Conservation (phyloP, 53 echinoderm and acorn worm species). For the Stichopus horrens region DNA sequence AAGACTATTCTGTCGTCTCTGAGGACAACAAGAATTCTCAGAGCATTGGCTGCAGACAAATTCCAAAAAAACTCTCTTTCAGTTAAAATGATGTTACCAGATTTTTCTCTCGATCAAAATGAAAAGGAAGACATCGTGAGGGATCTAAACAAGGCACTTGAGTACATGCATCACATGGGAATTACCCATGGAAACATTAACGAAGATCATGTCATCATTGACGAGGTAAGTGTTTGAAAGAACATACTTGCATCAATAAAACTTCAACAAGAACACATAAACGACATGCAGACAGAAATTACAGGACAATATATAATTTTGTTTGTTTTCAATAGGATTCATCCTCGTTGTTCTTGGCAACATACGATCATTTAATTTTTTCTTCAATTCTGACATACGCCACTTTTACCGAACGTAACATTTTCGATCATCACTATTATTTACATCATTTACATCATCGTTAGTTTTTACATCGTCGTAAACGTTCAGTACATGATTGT, state of each 20-base stretch:
- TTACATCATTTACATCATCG: too few species aligned
- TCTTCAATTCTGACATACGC: background rate
- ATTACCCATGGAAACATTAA: slow-evolving; percentile 67
- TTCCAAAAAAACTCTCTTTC: slow-evolving; percentile 57
- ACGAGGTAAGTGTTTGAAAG: slow-evolving; percentile 66
- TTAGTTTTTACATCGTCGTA: too few species aligned
- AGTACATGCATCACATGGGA: slow-evolving; percentile 75
- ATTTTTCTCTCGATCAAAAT: slow-evolving; percentile 55
- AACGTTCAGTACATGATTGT: too few species aligned
- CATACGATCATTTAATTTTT: background rate
- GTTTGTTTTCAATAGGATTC: background rate
- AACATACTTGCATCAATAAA: background rate
- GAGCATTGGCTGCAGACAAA: background rate
- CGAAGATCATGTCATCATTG: slow-evolving; percentile 75
- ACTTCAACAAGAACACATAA: background rate
- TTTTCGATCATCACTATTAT: too few species aligned
- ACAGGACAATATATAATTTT: background rate
- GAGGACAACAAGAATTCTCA: slow-evolving; percentile 5
- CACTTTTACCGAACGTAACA: background rate
- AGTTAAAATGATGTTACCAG: slow-evolving; percentile 54
- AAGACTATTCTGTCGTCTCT: background rate
- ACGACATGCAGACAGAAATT: background rate
- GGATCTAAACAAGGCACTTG: slow-evolving; percentile 70
- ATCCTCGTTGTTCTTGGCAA: background rate
- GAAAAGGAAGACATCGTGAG: slow-evolving; percentile 68